These are phyloP conservation scores for Pyrocoelia pectoralis DNA, from an alignment of 2,888 invertebrate species.

Conservation along the genomic window DNA sequence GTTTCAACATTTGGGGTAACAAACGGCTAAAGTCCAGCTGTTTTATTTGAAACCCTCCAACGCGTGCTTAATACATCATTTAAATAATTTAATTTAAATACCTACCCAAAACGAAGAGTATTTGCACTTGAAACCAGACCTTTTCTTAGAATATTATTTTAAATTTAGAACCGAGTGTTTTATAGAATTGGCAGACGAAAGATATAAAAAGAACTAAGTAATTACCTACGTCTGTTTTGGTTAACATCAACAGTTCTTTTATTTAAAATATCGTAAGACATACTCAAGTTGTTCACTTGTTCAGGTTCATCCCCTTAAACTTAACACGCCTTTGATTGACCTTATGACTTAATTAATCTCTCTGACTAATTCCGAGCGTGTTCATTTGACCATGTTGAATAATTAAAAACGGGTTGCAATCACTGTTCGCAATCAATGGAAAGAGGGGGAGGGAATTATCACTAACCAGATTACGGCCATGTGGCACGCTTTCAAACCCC, in stretches of 20 bases:
- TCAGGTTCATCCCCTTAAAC: too few species aligned
- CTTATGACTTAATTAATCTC: not conserved
- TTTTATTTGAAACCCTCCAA: slow-evolving; percentile 36
- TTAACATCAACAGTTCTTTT: not conserved
- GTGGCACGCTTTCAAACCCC: slow-evolving; percentile 20
- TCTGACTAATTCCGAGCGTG: not conserved
- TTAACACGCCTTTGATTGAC: not conserved
- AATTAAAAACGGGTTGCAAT: slow-evolving; percentile 7
- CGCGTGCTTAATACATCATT: slow-evolving; percentile 30
- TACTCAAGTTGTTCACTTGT: too few species aligned
- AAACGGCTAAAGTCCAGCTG: slow-evolving; percentile 35
- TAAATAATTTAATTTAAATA: not conserved
- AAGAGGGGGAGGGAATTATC: slow-evolving; percentile 28
- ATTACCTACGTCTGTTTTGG: too few species aligned
- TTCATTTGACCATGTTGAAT: not conserved
- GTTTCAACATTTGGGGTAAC: slow-evolving; percentile 22
- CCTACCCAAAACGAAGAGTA: not conserved
- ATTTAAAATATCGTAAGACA: too few species aligned
- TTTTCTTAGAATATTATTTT: not conserved
- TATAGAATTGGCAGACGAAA: not conserved
- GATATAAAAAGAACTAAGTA: not conserved
- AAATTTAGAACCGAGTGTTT: not conserved
- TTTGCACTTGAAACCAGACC: not conserved
- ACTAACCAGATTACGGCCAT: slow-evolving; percentile 32
- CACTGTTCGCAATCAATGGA: not conserved